phyloP scores from a whole-genome alignment of 2,888 invertebrate species.

The Lasioglossum malachurum region DNA sequence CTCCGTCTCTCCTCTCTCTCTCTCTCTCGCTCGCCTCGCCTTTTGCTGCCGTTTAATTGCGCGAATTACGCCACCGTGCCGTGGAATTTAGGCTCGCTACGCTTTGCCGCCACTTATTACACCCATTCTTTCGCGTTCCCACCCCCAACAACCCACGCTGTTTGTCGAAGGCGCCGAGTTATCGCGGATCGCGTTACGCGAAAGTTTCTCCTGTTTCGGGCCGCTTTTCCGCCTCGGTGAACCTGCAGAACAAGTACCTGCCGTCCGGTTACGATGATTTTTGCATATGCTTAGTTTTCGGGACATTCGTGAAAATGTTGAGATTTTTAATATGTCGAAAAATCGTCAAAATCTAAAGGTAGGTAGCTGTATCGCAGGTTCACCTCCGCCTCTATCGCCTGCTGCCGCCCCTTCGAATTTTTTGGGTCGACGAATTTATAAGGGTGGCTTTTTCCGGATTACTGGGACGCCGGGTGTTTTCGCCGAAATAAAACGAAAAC shows the following conservation, averaged over 20 bases:
- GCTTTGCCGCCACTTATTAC: conserved; percentile 36
- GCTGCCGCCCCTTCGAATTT: background rate
- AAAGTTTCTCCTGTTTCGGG: background rate
- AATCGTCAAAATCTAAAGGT: background rate
- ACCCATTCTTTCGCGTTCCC: conserved; percentile 9
- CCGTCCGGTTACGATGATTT: background rate
- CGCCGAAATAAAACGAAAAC: background rate
- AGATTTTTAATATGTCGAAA: background rate
- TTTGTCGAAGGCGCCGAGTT: conserved; percentile 26
- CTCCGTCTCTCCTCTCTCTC: background rate
- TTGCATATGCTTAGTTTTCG: background rate
- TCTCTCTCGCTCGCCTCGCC: background rate
- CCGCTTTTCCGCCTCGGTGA: background rate
- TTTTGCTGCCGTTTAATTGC: conserved; percentile 44
- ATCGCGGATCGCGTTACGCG: conserved; percentile 15
- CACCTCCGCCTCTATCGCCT: background rate
- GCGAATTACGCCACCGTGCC: conserved; percentile 40
- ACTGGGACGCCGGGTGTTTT: background rate
- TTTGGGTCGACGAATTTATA: background rate
- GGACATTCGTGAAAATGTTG: background rate
- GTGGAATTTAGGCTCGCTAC: conserved; percentile 17
- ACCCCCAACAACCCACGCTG: background rate
- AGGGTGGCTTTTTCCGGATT: background rate
- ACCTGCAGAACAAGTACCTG: background rate
- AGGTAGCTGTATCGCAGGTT: background rate